Evolutionary conservation across 2,797 vertebrate genomes (phyloP).

Genomic region (Loriculus beryllinus): DNA sequence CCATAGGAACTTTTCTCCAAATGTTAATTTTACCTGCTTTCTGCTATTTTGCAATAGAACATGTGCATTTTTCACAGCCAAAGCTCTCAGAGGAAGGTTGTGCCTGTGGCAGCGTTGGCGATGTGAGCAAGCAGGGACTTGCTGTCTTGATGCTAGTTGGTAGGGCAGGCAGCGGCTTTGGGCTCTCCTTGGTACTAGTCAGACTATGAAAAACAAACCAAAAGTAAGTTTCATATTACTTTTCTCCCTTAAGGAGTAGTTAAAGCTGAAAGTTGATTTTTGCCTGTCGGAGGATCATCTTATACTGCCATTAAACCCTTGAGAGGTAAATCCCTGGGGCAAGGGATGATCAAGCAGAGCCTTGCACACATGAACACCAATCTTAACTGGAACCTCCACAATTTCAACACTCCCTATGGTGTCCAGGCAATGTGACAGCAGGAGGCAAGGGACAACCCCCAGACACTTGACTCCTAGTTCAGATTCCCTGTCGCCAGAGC

Average conservation of each 20-base stretch:
- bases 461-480: not conserved
- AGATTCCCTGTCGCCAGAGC: not conserved
- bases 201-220: slow-evolving; percentile 20
- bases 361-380: not conserved
- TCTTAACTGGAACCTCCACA: not conserved
- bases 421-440: not conserved
- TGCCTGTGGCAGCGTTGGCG: not conserved
- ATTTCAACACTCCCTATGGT: not conserved
- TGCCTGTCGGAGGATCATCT: not conserved
- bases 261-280: not conserved
- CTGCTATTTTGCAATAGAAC: not conserved
- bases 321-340: not conserved
- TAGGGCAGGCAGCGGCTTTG: slow-evolving; percentile 54
- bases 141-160: slow-evolving; percentile 17
- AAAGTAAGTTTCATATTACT: slow-evolving; percentile 39
- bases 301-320: not conserved
- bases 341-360: not conserved
- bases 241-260: not conserved
- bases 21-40: slow-evolving; percentile 61
- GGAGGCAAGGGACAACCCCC: not conserved
- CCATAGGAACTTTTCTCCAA: slow-evolving; percentile 24
- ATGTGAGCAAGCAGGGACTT: slow-evolving; percentile 37
- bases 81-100: slow-evolving; percentile 61
- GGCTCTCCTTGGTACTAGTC: slow-evolving; percentile 70
- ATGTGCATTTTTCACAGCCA: not conserved